Evolutionary conservation across 1,140 invertebrate species (phyloP), one percentile per base, ranked within the genome.

Genomic region (Pseudomyrmex flavicornis): DNA sequence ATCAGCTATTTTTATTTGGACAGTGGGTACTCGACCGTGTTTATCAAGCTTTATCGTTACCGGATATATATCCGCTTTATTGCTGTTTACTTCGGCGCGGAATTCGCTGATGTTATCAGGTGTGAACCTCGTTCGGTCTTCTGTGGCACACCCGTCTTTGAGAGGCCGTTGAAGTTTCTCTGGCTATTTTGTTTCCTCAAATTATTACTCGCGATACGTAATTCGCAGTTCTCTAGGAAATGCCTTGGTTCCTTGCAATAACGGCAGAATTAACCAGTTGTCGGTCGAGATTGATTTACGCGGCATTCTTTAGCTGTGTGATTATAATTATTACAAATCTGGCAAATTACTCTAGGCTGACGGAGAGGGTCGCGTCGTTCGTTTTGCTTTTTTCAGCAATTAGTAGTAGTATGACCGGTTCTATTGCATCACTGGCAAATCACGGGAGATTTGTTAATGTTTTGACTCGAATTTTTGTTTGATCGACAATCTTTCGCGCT

Each of bases 21-120:
- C 2, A 9, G 66, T 26, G 22, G 66, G 66, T 15, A 66, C 9
- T 0, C n/a, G 44, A 20, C 9, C 7, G 0, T 50, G 63, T 2
- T 20, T 66, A 2, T 10, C 1, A 9, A 66, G 63, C 1, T 17
- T 66, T 48, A 66, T 10, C 1, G 44, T 66, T 2, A 66, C 44
- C 0, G 8, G 44, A 4, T 10, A 9, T 17, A 48, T 12, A 1
- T 13, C 17, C 0, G 12, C 9, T 26, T 26, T 1, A 7, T 9
- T 0, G 1, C 2, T 4, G 1, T 46, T 13, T 44, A 44, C 15
- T 48, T 10, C 1, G 9, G 1, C 7, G 13, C 10, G 2, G 0
- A 2, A 0, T 1, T 2, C 3, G 2, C 0, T 0, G 48, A 3
- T 2, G 0, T 44, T 1, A 0, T 26, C 1, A 17, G 17, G 17